Percentiles rank a stretch among this genome's conserved stretches.
Conservation (phyloP, 1,140 invertebrate species). For the Papilio polytes region DNA sequence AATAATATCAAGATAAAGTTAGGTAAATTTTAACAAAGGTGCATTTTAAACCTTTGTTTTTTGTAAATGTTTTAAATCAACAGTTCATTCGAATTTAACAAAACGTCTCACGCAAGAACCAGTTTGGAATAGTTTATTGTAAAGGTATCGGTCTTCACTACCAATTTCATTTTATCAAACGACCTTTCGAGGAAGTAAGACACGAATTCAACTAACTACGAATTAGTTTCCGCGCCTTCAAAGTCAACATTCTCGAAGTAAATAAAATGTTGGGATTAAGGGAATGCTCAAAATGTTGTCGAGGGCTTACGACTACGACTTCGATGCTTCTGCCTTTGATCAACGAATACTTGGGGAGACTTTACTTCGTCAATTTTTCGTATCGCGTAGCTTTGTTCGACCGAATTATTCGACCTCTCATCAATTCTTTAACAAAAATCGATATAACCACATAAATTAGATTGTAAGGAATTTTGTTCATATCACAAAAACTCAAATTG, state of each 20-base stretch:
- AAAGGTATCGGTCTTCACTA: conserved; percentile 39
- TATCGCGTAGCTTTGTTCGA: conserved; percentile 51
- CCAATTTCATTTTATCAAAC: conserved; percentile 64
- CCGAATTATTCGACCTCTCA: conserved; percentile 54
- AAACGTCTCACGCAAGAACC: not conserved
- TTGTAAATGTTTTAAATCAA: not conserved
- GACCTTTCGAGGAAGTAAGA: conserved; percentile 53
- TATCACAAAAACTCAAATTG: not conserved
- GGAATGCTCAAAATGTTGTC: conserved; percentile 48
- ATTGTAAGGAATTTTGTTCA: conserved; percentile 42
- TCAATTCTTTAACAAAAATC: conserved; percentile 50
- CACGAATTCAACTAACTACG: conserved; percentile 60
- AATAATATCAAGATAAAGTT: too few relatives aligned
- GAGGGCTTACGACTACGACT: conserved; percentile 40
- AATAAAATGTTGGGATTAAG: conserved; percentile 63
- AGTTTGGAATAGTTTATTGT: conserved; percentile 29
- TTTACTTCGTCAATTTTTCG: conserved; percentile 55
- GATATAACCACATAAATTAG: conserved; percentile 51
- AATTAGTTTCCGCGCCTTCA: conserved; percentile 71
- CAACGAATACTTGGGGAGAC: conserved; percentile 60
- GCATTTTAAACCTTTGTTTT: not conserved
- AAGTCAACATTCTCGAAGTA: conserved; percentile 73
- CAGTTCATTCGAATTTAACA: not conserved
- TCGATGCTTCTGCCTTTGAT: conserved; percentile 62
- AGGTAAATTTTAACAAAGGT: not conserved